Conservation (phyloP, 2,113 vertebrate species). For the Phyllostomus hastatus region DNA sequence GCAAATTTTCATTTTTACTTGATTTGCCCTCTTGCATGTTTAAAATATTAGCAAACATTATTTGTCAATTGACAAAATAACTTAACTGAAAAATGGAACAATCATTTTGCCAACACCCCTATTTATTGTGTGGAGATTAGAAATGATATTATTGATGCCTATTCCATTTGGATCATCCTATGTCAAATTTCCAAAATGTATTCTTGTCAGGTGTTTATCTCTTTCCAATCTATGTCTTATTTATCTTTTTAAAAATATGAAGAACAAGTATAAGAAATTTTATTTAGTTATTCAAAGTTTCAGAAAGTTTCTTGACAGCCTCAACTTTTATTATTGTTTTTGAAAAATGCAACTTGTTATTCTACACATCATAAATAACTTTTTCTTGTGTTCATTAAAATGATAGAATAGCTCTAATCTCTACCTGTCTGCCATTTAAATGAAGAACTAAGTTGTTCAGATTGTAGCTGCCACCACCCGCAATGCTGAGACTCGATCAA, state of each 20-base stretch:
- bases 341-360: conserved; percentile 55
- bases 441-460: conserved; percentile 48
- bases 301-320: conserved; percentile 10
- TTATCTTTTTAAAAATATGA: conserved; percentile 28
- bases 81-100: neutral
- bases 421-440: conserved; percentile 42
- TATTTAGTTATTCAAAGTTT: conserved; percentile 30
- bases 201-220: neutral
- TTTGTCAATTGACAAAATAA: neutral
- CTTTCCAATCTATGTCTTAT: neutral
- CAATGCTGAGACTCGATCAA: conserved; percentile 50
- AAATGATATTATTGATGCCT: neutral
- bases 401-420: conserved; percentile 27
- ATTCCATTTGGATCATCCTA: neutral
- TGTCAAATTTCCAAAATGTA: neutral
- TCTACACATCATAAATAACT: neutral
- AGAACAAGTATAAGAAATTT: neutral
- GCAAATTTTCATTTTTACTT: neutral
- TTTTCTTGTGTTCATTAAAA: conserved; percentile 51
- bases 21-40: neutral
- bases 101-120: neutral
- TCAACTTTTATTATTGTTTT: conserved; percentile 27
- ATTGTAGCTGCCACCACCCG: conserved; percentile 58
- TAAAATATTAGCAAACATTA: neutral
- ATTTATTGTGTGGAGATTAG: neutral